These are phyloP conservation scores for Siniperca chuatsi DNA, from an alignment of 2,113 vertebrate species.

Conservation along the genomic window DNA sequence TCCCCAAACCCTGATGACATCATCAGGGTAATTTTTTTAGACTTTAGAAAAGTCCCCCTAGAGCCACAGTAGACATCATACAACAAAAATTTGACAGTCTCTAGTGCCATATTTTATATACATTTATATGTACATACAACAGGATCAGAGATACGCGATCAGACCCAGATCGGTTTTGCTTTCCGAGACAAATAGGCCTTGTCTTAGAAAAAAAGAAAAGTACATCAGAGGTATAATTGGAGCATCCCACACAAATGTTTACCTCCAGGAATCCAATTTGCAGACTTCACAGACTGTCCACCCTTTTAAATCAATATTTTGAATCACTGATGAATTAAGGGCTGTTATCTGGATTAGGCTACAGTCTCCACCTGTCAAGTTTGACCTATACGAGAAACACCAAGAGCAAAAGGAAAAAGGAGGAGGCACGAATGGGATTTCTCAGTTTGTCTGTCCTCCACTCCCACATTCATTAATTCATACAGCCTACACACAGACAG, in stretches of 20 bases:
- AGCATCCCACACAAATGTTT: conserved; percentile 46
- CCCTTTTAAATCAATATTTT: conserved; percentile 46
- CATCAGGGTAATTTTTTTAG: background rate
- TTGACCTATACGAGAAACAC: background rate
- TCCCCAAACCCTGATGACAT: background rate
- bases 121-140: background rate
- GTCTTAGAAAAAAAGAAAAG: conserved; percentile 26
- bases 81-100: background rate
- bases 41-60: background rate
- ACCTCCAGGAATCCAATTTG: conserved; percentile 47
- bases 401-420: background rate
- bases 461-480: conserved; percentile 11
- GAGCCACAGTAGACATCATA: background rate
- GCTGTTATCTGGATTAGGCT: conserved; percentile 29
- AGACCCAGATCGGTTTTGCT: background rate
- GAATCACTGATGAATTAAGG: conserved; percentile 27
- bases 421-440: background rate
- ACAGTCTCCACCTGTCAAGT: background rate
- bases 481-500: background rate
- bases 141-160: background rate
- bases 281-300: conserved; percentile 37
- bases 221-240: background rate
- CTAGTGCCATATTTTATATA: background rate
- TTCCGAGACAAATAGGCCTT: background rate
- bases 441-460: conserved; percentile 5